phyloP scores from a whole-genome alignment of 2,113 vertebrate genomes.

The Genyomyrus donnyi region DNA sequence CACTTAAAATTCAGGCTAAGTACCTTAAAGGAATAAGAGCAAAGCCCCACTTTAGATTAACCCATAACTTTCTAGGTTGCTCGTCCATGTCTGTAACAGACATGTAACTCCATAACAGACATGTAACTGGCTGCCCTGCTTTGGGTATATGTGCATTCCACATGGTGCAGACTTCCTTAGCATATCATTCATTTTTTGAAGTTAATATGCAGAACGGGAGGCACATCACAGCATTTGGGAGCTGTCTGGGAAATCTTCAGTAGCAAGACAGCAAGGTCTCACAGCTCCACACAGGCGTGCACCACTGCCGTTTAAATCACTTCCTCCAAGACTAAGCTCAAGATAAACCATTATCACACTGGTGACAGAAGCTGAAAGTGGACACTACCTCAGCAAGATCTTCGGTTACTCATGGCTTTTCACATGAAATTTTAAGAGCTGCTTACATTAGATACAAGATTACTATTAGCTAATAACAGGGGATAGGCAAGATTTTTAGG shows the following conservation, averaged over 20 bases:
- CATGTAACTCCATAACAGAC: not conserved
- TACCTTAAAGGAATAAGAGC: not conserved
- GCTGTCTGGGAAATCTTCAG: not conserved
- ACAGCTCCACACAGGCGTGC: not conserved
- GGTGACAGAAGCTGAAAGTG: not conserved
- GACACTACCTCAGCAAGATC: not conserved
- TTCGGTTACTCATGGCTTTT: not conserved
- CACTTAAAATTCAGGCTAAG: not conserved
- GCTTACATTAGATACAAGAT: no score
- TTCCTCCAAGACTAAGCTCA: not conserved
- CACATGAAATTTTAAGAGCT: not conserved
- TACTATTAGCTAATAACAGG: not conserved
- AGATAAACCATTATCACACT: not conserved
- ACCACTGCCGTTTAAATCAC: not conserved
- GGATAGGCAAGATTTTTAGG: not conserved
- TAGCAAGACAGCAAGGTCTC: not conserved
- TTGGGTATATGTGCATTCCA: not conserved
- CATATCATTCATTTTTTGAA: not conserved
- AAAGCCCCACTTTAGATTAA: not conserved
- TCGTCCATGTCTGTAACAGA: not conserved
- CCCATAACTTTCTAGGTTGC: not conserved
- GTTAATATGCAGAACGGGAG: not conserved
- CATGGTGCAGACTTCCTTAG: not conserved
- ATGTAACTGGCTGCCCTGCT: not conserved
- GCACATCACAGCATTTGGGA: not conserved